These are phyloP conservation scores for Ophthalmolycus amberensis DNA, from an alignment of 2,113 vertebrate genomes.

Conservation along the genomic window DNA sequence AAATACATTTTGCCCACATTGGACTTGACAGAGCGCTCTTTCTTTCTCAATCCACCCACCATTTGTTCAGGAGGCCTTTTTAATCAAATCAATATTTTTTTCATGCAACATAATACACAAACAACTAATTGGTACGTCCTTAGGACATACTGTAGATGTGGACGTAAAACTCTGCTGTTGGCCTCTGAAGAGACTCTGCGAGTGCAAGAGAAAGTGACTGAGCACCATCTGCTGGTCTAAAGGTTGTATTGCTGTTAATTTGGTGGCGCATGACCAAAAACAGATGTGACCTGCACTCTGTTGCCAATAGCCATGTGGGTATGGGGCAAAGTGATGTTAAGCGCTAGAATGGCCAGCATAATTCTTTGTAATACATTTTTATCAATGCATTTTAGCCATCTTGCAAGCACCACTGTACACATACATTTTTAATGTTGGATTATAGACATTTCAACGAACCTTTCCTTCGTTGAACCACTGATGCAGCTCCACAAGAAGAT, in stretches of 20 bases:
- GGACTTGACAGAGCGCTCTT: not conserved
- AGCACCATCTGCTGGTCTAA: constrained; percentile 70
- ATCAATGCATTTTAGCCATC: not conserved
- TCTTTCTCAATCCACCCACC: not conserved
- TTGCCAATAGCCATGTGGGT: not conserved
- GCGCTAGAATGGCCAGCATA: not conserved
- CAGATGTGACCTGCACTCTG: not conserved
- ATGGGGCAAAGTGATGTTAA: not conserved
- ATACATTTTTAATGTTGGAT: not conserved
- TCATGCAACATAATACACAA: not conserved
- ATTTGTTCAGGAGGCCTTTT: not conserved
- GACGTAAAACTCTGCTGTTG: not conserved
- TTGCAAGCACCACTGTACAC: not conserved
- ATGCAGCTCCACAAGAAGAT: not conserved
- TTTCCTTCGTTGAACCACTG: not conserved
- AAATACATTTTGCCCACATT: not conserved
- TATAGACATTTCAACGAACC: not conserved
- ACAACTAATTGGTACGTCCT: not conserved
- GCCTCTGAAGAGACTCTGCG: not conserved
- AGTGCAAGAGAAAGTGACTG: constrained; percentile 47
- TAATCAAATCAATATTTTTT: not conserved
- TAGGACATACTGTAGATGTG: not conserved
- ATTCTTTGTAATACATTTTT: not conserved
- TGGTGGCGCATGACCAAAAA: not conserved
- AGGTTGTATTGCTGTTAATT: not conserved